Base-by-base conservation (phyloP, 2,113 vertebrate genomes). In the Brachypodius melanocephalos region DNA sequence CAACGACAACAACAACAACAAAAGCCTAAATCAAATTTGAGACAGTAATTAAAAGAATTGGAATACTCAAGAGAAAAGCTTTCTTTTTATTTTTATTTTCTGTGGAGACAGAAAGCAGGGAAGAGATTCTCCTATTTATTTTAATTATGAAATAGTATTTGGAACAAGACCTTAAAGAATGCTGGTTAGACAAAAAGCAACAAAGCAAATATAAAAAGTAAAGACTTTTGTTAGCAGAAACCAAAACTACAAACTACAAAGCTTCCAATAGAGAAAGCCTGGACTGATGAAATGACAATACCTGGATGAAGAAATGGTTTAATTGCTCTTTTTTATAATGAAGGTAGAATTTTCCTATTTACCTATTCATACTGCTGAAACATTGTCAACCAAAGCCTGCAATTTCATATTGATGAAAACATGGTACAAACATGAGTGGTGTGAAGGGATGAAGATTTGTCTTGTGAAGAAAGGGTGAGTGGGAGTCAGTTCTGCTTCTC, bases 81-180 rank as follows among this genome's bases (percentile, higher is more conserved):
- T 91, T 22, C 2, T 49, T 94, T 81, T 82, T 45, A 15, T 65
- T 88, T 88, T 85, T 67, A 21, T 66, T 68, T 86, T 76, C 1
- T 0, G 19, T 62, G 38, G 59, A 71, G 51, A 66, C 12, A 65
- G 34, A 89, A 88, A 38, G 29, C 16, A 69, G n/a, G n/a, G 38
- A 77, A 34, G 28, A 79, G 18, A 57, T 74, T 72, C 40, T 91
- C 15, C 21, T 48, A 21, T 63, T 43, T 67, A 58, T 91, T 95
- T 96, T 93, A 93, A 91, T 77, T 89, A 78, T 32, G 32, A 88
- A 89, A 75, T 67, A 74, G 75, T 71, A 20, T 93, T 90, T 85
- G 31, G 71, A 84, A 88, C 5, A 14, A 71, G 40, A 80, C 32
- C 24, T 55, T 88, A 74, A 88, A 86, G 29, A 32, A 46, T 73